Conservation (phyloP, 2,888 invertebrate genomes). For the Cylloceria caligata region DNA sequence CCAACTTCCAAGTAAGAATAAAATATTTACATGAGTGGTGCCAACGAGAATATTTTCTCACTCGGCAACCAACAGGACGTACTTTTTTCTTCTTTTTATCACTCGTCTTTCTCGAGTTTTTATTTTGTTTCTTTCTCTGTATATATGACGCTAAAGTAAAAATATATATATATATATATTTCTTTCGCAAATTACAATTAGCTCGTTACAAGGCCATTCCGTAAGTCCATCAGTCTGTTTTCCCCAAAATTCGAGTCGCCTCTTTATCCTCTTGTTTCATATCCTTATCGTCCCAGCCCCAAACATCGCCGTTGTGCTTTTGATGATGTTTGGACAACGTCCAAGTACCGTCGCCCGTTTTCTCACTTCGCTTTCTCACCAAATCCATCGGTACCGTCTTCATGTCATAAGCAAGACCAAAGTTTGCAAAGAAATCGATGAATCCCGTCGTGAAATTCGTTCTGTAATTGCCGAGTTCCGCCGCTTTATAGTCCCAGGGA, state of each 20-base stretch:
- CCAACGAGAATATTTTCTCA: neutral
- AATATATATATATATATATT: no score
- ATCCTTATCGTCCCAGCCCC: conserved; percentile 94
- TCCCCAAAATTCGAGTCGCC: neutral
- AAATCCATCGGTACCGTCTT: conserved; percentile 91
- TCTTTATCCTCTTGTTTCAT: conserved; percentile 89
- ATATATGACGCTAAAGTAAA: neutral
- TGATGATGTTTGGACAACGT: conserved; percentile 79
- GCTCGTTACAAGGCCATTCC: neutral
- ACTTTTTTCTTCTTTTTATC: neutral
- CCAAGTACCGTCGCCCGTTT: conserved; percentile 91
- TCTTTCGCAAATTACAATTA: neutral
- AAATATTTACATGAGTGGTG: conserved; percentile 15
- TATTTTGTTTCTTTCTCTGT: neutral
- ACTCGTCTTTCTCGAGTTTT: neutral
- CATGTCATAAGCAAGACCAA: conserved; percentile 94
- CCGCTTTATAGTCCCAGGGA: no score
- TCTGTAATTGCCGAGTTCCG: conserved; percentile 89
- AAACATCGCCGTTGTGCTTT: conserved; percentile 86
- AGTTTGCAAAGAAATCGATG: conserved; percentile 89
- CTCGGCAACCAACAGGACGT: neutral
- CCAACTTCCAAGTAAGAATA: neutral
- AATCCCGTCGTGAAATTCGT: conserved; percentile 88
- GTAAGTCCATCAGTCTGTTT: neutral
- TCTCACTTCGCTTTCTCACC: conserved; percentile 88